Base-by-base conservation (phyloP, 2,797 vertebrate species). In the Anas capensis region DNA sequence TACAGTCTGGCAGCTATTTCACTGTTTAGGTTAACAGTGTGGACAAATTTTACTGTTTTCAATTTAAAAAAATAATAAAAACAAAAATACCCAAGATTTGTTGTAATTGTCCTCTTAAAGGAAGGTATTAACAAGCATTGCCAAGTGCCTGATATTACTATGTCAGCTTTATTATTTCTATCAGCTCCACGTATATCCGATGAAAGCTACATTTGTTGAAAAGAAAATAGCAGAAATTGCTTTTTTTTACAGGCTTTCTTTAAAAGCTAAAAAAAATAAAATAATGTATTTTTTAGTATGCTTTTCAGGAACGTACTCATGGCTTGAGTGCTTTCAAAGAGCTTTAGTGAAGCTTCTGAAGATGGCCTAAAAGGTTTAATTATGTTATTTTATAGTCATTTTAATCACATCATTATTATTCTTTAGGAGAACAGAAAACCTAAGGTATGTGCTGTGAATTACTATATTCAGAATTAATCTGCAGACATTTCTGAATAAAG, bases 351-450 rank as follows among this genome's bases (percentile, higher is more conserved):
- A 75, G 72, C 49, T 91, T 81, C 57, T 68, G 57, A 76, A 88
- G 72, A 69, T 65, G 8, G 4, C 11, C 16, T 72, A 86, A 83
- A 91, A 93, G 40, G 4, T 72, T 91, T 88, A 72, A 81, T 82
- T 82, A 11, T 61, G 49, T 87, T 91, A 65, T 78, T 94, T 94
- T 68, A 54, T 11, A 82, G 33, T 33, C 14, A 38, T 93, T 96
- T 94, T 92, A 94, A 88, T 95, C 38, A 69, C 49, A 78, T 91
- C 42, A 76, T 93, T 92, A 75, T 69, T 89, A 93, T 96, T 92
- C 77, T 69, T 79, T 33, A 33, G n/a, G 65, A 56, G n/a, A 88
- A 71, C 38, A 2, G 4, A 72, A 90, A 89, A 69, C 29, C n/a
- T 76, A 62, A 75, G 38, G 23, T 48, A 48, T 89, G 53, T 93